Conservation (phyloP, 2,888 invertebrate species). For the Drosophila cognata region DNA sequence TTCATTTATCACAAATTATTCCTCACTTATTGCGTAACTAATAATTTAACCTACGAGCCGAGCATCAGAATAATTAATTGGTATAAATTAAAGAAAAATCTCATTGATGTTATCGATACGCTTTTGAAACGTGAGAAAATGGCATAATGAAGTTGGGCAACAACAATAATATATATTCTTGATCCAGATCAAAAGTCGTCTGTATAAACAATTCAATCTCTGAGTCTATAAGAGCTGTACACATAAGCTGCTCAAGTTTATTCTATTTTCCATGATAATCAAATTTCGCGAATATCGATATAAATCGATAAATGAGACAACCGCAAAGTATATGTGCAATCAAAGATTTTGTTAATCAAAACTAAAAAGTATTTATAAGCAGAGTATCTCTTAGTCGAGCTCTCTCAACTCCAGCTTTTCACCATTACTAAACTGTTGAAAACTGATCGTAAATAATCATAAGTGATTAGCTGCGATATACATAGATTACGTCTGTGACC, state of each 20-base stretch:
- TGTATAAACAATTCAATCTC: neutral
- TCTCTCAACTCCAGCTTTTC: neutral
- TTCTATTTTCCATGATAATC: too few relatives aligned
- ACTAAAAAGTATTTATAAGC: too few relatives aligned
- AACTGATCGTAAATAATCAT: neutral
- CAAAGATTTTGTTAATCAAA: neutral
- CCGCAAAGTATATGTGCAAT: neutral
- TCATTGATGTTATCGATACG: neutral
- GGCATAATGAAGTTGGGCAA: neutral
- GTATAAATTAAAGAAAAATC: too few relatives aligned
- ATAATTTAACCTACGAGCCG: neutral
- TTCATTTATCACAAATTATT: neutral
- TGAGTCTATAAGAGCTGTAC: too few relatives aligned
- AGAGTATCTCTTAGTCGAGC: neutral
- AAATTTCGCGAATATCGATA: too few relatives aligned
- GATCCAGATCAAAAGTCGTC: neutral
- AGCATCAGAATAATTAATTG: neutral
- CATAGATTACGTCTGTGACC: neutral
- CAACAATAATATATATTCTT: neutral
- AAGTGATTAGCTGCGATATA: neutral
- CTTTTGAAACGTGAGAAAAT: neutral
- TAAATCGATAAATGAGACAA: too few relatives aligned
- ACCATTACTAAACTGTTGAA: neutral
- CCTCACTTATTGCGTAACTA: neutral
- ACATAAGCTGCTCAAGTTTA: too few relatives aligned